A percentile compares a stretch with the other conserved stretches of the same genome.
phyloP scores from a whole-genome alignment of 2,113 vertebrate species.

The Gobius niger region DNA sequence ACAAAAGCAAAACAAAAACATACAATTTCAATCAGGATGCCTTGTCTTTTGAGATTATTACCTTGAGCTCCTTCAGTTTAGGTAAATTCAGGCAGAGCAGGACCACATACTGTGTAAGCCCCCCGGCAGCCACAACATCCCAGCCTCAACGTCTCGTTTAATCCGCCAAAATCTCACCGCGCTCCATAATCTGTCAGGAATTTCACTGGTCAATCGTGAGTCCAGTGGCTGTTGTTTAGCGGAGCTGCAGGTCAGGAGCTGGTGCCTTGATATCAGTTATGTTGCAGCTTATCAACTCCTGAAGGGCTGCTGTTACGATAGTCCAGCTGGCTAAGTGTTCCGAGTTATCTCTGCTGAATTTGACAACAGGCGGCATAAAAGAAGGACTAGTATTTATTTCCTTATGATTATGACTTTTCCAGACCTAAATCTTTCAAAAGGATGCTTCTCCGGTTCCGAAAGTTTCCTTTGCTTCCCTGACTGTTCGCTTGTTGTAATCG shows the following conservation, averaged over 20 bases:
- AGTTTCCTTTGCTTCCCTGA: not conserved
- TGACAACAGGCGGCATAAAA: slow-evolving; percentile 30
- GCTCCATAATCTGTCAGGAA: slow-evolving; percentile 67
- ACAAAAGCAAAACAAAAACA: no score
- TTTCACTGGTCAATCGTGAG: slow-evolving; percentile 39
- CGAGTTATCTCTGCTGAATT: slow-evolving; percentile 59
- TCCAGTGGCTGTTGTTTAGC: slow-evolving; percentile 42
- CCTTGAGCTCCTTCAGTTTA: not conserved
- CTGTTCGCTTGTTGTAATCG: not conserved
- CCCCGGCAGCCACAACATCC: slow-evolving; percentile 72
- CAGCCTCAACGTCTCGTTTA: slow-evolving; percentile 51
- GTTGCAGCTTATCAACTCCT: slow-evolving; percentile 65
- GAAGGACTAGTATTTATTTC: not conserved
- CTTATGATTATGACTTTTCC: not conserved
- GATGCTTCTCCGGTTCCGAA: no score
- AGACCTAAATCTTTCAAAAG: no score
- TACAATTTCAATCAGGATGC: no score
- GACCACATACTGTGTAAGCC: slow-evolving; percentile 67
- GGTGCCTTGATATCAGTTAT: slow-evolving; percentile 64
- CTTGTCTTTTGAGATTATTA: slow-evolving; percentile 7
- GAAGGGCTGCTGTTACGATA: slow-evolving; percentile 54
- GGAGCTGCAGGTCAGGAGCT: slow-evolving; percentile 60
- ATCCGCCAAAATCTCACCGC: slow-evolving; percentile 54
- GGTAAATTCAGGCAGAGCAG: slow-evolving; percentile 5
- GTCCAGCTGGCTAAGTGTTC: slow-evolving; percentile 52